Percentiles rank a stretch among this genome's conserved stretches.
phyloP scores from a whole-genome alignment of 2,888 invertebrate species.

The Thereva nobilitata region DNA sequence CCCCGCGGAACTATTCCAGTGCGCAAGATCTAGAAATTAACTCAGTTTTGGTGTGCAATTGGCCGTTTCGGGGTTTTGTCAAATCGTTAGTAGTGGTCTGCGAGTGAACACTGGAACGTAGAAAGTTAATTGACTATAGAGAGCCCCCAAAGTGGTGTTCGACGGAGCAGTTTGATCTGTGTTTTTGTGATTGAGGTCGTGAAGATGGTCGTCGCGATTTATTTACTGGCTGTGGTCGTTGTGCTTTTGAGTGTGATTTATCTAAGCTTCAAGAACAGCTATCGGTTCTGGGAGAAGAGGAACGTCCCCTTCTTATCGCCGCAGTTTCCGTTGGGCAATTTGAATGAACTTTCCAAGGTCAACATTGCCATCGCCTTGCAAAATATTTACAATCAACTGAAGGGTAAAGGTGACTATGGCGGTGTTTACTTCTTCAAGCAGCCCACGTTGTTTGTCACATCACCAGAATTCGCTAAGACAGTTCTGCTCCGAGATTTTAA shows the following conservation, averaged over 20 bases:
- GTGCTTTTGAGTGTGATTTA: conserved; percentile 19
- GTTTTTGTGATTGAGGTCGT: conserved; percentile 13
- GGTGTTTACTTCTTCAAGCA: conserved; percentile 39
- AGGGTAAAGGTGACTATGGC: conserved; percentile 34
- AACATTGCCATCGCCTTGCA: conserved; percentile 30
- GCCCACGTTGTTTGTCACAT: conserved; percentile 36
- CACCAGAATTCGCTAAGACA: conserved; percentile 39
- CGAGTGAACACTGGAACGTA: too few relatives aligned
- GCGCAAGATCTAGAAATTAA: too few relatives aligned
- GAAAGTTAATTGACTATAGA: background rate
- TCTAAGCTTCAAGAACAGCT: conserved; percentile 25
- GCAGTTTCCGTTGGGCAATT: conserved; percentile 41
- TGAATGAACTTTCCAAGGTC: conserved; percentile 11
- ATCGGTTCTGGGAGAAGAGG: conserved; percentile 36
- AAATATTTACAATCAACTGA: conserved; percentile 38
- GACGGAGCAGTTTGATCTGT: background rate
- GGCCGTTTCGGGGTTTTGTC: too few relatives aligned
- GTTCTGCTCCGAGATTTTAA: conserved; percentile 40
- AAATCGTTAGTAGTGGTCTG: too few relatives aligned
- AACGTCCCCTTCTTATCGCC: conserved; percentile 40
- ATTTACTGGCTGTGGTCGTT: conserved; percentile 4
- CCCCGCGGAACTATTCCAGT: too few relatives aligned
- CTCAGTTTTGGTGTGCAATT: too few relatives aligned
- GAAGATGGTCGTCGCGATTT: conserved; percentile 28
- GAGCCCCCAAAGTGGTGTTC: conserved; percentile 7